Evolutionary conservation across 2,113 vertebrate species (phyloP).

Genomic region (Oncorhynchus nerka): DNA sequence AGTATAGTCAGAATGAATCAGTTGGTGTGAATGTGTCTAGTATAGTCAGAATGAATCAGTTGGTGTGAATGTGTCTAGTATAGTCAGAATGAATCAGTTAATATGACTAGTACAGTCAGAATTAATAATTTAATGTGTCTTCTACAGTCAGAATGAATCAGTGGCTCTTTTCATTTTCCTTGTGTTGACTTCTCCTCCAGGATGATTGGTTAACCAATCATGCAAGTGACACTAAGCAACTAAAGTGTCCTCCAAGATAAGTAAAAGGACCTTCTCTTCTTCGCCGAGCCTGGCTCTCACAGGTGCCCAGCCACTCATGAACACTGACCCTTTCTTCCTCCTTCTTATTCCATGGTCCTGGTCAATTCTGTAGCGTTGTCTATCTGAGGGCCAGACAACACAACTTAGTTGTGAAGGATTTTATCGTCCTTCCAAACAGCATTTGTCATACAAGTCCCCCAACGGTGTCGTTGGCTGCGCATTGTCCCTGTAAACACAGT

Average conservation of each 20-base stretch:
- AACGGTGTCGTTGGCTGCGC: constrained; percentile 15
- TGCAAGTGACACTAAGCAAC: constrained; percentile 77
- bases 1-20: too few relatives aligned
- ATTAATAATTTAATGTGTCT: too few relatives aligned
- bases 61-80: too few relatives aligned
- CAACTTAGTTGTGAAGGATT: not conserved
- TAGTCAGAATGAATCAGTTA: too few relatives aligned
- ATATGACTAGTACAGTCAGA: too few relatives aligned
- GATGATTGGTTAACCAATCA: constrained; percentile 85
- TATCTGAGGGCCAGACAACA: not conserved
- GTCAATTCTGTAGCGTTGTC: too few relatives aligned
- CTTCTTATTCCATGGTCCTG: too few relatives aligned
- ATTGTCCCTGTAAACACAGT: constrained; percentile 9
- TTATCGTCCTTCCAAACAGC: constrained; percentile 24
- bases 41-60: too few relatives aligned
- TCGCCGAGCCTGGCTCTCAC: constrained; percentile 73
- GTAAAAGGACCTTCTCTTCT: constrained; percentile 87
- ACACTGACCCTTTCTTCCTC: not conserved
- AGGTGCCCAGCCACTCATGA: constrained; percentile 74
- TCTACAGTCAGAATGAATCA: too few relatives aligned
- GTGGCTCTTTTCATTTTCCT: not conserved
- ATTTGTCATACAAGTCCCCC: constrained; percentile 40
- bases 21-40: too few relatives aligned
- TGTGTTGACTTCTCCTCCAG: constrained; percentile 67
- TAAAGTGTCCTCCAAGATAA: constrained; percentile 80